phyloP scores from a whole-genome alignment of 2,113 vertebrate genomes.

The Tursiops truncatus region DNA sequence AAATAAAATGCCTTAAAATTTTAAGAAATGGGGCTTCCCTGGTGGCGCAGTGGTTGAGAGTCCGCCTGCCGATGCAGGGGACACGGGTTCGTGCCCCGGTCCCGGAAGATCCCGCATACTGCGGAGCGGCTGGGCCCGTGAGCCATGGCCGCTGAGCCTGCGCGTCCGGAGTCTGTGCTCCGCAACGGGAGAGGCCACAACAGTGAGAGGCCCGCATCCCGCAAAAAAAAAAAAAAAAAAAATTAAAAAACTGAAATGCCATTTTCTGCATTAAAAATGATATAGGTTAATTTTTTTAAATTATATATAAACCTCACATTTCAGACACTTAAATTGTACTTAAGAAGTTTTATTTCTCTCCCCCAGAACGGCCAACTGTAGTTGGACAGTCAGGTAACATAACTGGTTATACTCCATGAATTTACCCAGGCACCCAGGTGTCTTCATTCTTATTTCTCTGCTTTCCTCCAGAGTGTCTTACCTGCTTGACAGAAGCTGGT shows the following conservation, averaged over 20 bases:
- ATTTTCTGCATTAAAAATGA: neutral
- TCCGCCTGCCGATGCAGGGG: too few species aligned
- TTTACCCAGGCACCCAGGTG: neutral
- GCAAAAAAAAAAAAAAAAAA: neutral
- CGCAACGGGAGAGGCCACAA: too few species aligned
- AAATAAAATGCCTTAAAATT: conserved; percentile 61
- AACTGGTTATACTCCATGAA: neutral
- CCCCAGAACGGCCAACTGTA: neutral
- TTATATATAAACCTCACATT: neutral
- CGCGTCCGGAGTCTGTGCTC: too few species aligned
- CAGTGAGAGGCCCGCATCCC: too few species aligned
- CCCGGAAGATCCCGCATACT: accelerated
- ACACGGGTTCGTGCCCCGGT: too few species aligned
- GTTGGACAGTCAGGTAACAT: neutral
- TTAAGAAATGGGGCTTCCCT: neutral
- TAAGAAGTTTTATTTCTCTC: neutral
- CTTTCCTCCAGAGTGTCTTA: neutral
- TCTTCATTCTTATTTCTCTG: neutral
- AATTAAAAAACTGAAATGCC: neutral
- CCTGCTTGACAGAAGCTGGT: neutral
- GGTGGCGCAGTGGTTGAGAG: too few species aligned
- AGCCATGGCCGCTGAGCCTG: too few species aligned
- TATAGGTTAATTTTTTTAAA: neutral
- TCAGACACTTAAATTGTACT: neutral
- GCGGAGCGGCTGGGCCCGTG: too few species aligned